phyloP scores from a whole-genome alignment of 2,113 vertebrate species.

The Periophthalmus modestus region DNA sequence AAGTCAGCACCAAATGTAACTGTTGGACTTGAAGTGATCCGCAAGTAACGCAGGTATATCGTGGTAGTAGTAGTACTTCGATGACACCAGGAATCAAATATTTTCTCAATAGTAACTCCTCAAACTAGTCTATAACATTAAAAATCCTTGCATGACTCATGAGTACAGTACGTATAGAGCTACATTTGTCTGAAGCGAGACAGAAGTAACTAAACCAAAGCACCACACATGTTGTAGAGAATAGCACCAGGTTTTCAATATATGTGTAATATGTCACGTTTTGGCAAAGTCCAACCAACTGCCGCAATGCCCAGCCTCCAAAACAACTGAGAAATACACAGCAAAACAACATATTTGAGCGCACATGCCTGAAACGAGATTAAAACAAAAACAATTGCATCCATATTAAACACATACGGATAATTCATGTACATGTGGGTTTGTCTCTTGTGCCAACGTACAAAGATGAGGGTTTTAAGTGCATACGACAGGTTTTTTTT shows the following conservation, averaged over 20 bases:
- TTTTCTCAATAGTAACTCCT: not conserved
- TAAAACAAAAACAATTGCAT: slow-evolving; percentile 23
- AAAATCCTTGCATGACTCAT: slow-evolving; percentile 5
- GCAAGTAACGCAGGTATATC: not conserved
- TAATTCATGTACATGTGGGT: slow-evolving; percentile 59
- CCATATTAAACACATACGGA: slow-evolving; percentile 57
- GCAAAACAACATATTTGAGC: slow-evolving; percentile 31
- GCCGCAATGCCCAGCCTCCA: slow-evolving; percentile 56
- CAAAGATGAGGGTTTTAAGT: not conserved
- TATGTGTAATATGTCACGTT: slow-evolving; percentile 33
- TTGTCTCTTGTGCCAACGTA: slow-evolving; percentile 39
- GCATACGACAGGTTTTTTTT: too few relatives aligned
- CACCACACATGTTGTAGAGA: slow-evolving; percentile 73
- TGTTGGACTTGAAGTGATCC: not conserved
- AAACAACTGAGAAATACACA: slow-evolving; percentile 19
- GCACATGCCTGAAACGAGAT: slow-evolving; percentile 39
- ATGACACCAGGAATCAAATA: not conserved
- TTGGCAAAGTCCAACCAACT: slow-evolving; percentile 65
- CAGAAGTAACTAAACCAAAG: slow-evolving; percentile 63
- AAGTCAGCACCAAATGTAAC: not conserved
- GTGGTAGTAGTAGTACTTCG: not conserved
- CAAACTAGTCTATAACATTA: not conserved
- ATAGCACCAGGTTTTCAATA: slow-evolving; percentile 81
- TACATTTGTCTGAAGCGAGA: slow-evolving; percentile 72
- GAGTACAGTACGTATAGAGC: slow-evolving; percentile 69